Base-by-base conservation (phyloP, 2,888 invertebrate species). In the Cheilosia pagana region DNA sequence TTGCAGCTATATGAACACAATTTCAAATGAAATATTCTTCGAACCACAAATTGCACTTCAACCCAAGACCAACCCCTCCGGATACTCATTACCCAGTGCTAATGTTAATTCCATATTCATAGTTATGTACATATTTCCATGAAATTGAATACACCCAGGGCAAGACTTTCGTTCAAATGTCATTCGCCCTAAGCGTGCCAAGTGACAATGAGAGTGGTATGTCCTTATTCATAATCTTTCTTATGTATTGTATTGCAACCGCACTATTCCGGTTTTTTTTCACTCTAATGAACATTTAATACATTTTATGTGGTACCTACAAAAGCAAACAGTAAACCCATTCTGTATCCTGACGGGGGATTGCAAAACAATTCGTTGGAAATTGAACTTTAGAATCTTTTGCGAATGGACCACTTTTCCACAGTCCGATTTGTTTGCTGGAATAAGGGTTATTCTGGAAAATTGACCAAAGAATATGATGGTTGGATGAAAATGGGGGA, bases 141-240 rank as follows among this genome's bases (percentile, higher is more conserved):
- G 12, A 35, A 35, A 35, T 35, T 35, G 12, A 35, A 35, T 35
- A 12, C 12, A 10, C 35, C 3, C 12, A 35, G 35, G 43, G 6
- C 16, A n/a, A 1, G 4, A 6, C 21, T 41, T 41, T 43, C 28
- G 53, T 43, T 55, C 7, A 74, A 53, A 45, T 48, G 39, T 28
- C 63, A 53, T 65, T 57, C 65, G 35, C 45, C 55, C n/a, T 28
- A 8, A 39, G 55, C 55, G 48, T 75, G 74, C 65, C 48, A 75
- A 65, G 65, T 41, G 55, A 65, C 48, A 23, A 48, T 25, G 39
- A 25, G 31, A 48, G n/a, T 57, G 12, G 28, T 23, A n/a, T n/a
- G 10, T 23, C 45, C 45, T 21, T 55, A 1, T 57, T 21, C 43
- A 14, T 45, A 31, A 0, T 50, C 39, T 31, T 25, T 48, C n/a